Conservation (phyloP, 1,140 invertebrate genomes). For the Drosophila melanogaster region Release_6_plus_ISO1_MT NT_033779.5:14692501-14693000, state of each 20-base stretch:
- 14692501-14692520: conserved; percentile 20
- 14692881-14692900: conserved; percentile 46
- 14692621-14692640: conserved; percentile 64
- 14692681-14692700: conserved; percentile 29
- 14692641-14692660: conserved; percentile 57
- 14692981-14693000: conserved; percentile 14
- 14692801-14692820: conserved; percentile 64
- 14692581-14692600: conserved; percentile 58
- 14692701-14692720: background rate
- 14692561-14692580: conserved; percentile 60
- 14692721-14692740: background rate
- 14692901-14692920: conserved; percentile 44
- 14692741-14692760: conserved; percentile 44
- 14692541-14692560: conserved; percentile 43
- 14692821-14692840: conserved; percentile 40
- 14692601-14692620: conserved; percentile 57
- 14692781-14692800: conserved; percentile 5
- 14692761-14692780: conserved; percentile 48
- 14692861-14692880: conserved; percentile 53
- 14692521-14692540: conserved; percentile 26
- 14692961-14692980: conserved; percentile 53
- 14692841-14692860: conserved; percentile 42
- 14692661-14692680: conserved; percentile 58
- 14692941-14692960: conserved; percentile 76
- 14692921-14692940: conserved; percentile 76